Evolutionary conservation across 2,113 vertebrate genomes (phyloP), one percentile per base, ranked within the genome.

Genomic region (Andinoacara biseriatus): DNA sequence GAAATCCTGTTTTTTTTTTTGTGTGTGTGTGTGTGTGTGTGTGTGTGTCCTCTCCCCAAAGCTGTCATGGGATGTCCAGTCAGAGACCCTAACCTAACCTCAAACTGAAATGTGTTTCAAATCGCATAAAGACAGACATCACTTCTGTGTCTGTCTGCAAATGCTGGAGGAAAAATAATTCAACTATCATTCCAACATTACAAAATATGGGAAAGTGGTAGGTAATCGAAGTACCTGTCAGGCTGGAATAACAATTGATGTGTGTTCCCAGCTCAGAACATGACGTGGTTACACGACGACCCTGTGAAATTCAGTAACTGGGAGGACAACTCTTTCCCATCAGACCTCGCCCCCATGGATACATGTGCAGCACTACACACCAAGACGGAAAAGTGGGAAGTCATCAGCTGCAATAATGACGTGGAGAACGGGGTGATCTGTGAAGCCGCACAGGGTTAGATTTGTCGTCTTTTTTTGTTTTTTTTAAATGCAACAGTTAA

Each of bases 371-470:
- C 93, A 59, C 91, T 98, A 89, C 93, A 97, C 67, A 94, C 90
- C 58, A 81, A 72, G 83, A 96, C 96, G 0, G 96, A 97, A 18
- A 92, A 89, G 86, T 98, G 97, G 97, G 94, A 93, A 86, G 95
- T 94, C 18, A 93, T 96, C 82, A 95, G 95, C 81, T 98, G 97
- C 86, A 74, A 90, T 29, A 67, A 95, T 0, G 89, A 95, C 7
- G 81, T 88, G 3, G 94, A 96, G 91, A 95, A 95, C 2, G 96
- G 95, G 40, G 94, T 96, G 46, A 82, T 97, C 49, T 98, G 97
- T 89, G 94, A 98, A 93, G 81, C 94, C 3, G 17, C 58, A 22
- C 87, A 96, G 56, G 92, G 97, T 98, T 94, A 93, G 96, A 91
- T 7, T 33, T 33, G 31, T 33, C 5, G 4, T 33, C 31, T 5